phyloP scores from a whole-genome alignment of 2,113 vertebrate genomes.

The Lutjanus erythropterus region DNA sequence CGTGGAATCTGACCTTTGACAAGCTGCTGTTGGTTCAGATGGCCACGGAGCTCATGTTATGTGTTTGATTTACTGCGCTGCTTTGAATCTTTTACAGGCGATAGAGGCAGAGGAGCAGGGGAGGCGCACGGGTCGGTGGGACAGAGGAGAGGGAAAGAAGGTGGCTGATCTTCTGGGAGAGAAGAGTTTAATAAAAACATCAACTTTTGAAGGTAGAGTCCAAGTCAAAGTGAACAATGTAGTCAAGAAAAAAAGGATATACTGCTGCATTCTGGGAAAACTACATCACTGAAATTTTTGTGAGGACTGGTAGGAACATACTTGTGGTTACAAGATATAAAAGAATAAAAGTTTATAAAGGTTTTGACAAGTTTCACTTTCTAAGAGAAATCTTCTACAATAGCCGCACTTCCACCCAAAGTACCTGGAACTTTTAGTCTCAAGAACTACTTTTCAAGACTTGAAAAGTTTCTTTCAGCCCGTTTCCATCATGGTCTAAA shows the following conservation, averaged over 20 bases:
- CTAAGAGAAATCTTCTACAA: no score
- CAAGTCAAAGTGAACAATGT: background rate
- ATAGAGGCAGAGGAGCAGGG: conserved; percentile 31
- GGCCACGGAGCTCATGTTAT: conserved; percentile 18
- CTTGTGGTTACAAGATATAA: no score
- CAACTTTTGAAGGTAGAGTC: conserved; percentile 73
- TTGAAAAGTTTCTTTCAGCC: no score
- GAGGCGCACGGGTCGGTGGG: conserved; percentile 69
- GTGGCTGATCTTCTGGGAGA: conserved; percentile 75
- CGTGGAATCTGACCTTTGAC: conserved; percentile 58
- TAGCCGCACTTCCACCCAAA: no score
- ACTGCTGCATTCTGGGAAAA: background rate
- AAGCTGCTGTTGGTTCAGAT: conserved; percentile 69
- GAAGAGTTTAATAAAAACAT: conserved; percentile 77
- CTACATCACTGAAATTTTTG: no score
- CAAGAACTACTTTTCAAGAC: no score
- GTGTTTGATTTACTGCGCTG: conserved; percentile 39
- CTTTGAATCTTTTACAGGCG: conserved; percentile 59
- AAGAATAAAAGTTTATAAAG: no score
- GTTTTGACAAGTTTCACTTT: no score
- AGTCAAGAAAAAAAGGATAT: background rate
- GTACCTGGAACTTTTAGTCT: no score
- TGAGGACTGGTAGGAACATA: background rate
- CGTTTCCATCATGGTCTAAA: no score
- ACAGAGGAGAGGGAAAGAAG: conserved; percentile 75